phyloP scores from a whole-genome alignment of 2,888 invertebrate species.

The Cerastoderma edule region DNA sequence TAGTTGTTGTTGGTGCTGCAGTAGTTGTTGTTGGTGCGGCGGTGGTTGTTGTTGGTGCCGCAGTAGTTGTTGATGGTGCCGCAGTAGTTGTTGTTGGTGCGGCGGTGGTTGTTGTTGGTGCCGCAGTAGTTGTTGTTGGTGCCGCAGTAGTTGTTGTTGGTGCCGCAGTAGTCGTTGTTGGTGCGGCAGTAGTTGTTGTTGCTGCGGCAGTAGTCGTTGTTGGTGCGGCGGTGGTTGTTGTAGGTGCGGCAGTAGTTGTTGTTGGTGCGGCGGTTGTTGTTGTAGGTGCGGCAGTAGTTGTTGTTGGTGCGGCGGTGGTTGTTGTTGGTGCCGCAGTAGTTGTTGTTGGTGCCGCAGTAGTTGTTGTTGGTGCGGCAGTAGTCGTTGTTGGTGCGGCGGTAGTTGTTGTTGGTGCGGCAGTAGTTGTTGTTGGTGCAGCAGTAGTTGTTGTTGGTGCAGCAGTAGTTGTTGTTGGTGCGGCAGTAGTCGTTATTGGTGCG shows the following conservation, averaged over 20 bases:
- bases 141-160: constrained; percentile 10
- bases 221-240: constrained; percentile 3
- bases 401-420: neutral
- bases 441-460: neutral
- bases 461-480: neutral
- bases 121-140: constrained; percentile 12
- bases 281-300: neutral
- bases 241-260: neutral
- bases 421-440: neutral
- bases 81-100: neutral
- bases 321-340: neutral
- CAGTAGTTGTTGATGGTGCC: neutral
- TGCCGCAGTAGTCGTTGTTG: neutral
- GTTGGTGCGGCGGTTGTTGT: neutral
- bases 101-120: neutral
- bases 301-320: neutral
- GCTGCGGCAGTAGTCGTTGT: constrained; percentile 11
- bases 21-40: neutral
- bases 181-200: neutral
- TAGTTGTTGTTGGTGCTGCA: neutral
- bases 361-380: neutral
- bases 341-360: neutral
- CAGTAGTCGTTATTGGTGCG: neutral
- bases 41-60: neutral
- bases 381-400: neutral